phyloP scores from a whole-genome alignment of 2,113 vertebrate species.

The Ochotona curzoniae region DNA sequence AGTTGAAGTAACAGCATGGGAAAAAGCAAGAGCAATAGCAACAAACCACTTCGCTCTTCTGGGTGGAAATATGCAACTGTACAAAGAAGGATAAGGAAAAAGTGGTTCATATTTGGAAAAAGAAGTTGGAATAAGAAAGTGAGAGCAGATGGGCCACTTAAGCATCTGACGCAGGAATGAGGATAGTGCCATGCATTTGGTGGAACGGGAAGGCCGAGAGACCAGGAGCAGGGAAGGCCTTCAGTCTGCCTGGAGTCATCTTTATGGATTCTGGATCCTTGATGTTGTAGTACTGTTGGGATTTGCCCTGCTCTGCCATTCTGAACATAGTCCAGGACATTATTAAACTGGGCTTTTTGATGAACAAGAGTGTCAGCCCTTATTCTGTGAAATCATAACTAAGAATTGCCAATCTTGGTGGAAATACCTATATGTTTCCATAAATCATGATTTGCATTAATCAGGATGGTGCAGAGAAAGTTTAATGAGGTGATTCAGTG shows the following conservation, averaged over 20 bases:
- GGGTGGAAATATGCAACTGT: constrained; percentile 55
- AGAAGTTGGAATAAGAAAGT: constrained; percentile 28
- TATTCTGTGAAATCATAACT: background rate
- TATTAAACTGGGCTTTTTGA: background rate
- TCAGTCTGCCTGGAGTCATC: background rate
- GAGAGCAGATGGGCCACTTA: constrained; percentile 11
- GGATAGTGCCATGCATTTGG: background rate
- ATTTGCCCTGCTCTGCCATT: background rate
- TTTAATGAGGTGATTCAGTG: background rate
- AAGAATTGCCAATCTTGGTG: background rate
- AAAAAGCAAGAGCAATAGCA: constrained; percentile 36
- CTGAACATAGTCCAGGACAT: background rate
- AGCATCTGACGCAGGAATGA: constrained; percentile 18
- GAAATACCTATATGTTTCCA: too few species aligned
- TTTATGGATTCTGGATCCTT: background rate
- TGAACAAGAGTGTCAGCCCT: background rate
- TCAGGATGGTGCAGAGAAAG: background rate
- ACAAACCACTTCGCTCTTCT: constrained; percentile 53
- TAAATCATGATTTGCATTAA: background rate
- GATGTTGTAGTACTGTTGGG: background rate
- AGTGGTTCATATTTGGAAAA: constrained; percentile 55
- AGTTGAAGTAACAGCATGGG: constrained; percentile 47
- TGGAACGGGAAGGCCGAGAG: background rate
- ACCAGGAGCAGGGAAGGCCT: background rate
- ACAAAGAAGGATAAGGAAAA: constrained; percentile 32